A percentile compares a stretch with the other conserved stretches of the same genome.
These are phyloP conservation scores for Corythoichthys haematopterus DNA, from an alignment of 2,113 vertebrate species.

Conservation along the genomic window DNA sequence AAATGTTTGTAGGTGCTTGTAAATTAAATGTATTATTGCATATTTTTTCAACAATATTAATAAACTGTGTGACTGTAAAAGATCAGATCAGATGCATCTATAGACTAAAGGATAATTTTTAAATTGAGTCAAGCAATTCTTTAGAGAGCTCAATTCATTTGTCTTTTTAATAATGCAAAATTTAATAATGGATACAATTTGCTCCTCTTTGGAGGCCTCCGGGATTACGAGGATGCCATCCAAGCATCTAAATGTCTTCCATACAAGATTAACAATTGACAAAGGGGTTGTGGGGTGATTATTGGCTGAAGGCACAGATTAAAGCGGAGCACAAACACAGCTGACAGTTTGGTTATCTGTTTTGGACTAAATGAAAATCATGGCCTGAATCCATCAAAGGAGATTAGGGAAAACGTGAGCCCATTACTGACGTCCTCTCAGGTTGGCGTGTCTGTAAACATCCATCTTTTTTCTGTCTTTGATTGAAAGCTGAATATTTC, in stretches of 20 bases:
- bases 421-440: slow-evolving; percentile 84
- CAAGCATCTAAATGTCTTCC: slow-evolving; percentile 75
- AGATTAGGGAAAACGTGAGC: slow-evolving; percentile 88
- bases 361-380: slow-evolving; percentile 92
- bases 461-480: slow-evolving; percentile 47
- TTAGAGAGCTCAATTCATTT: slow-evolving; percentile 79
- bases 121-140: slow-evolving; percentile 71
- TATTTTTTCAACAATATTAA: slow-evolving; percentile 12
- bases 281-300: slow-evolving; percentile 78
- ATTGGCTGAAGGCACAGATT: slow-evolving; percentile 87
- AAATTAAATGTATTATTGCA: too few species aligned
- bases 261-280: slow-evolving; percentile 78
- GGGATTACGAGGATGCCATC: slow-evolving; percentile 75
- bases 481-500: slow-evolving; percentile 65
- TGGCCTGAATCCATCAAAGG: slow-evolving; percentile 90
- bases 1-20: too few species aligned
- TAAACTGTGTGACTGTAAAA: slow-evolving; percentile 18
- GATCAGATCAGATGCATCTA: slow-evolving; percentile 23
- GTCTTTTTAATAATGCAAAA: slow-evolving; percentile 79
- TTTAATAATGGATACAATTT: slow-evolving; percentile 84
- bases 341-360: slow-evolving; percentile 90
- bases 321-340: slow-evolving; percentile 81
- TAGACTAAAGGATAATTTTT: slow-evolving; percentile 35
- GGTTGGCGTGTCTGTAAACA: slow-evolving; percentile 54
- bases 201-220: slow-evolving; percentile 59